phyloP scores from a whole-genome alignment of 2,888 invertebrate species.

The Latrodectus hesperus region DNA sequence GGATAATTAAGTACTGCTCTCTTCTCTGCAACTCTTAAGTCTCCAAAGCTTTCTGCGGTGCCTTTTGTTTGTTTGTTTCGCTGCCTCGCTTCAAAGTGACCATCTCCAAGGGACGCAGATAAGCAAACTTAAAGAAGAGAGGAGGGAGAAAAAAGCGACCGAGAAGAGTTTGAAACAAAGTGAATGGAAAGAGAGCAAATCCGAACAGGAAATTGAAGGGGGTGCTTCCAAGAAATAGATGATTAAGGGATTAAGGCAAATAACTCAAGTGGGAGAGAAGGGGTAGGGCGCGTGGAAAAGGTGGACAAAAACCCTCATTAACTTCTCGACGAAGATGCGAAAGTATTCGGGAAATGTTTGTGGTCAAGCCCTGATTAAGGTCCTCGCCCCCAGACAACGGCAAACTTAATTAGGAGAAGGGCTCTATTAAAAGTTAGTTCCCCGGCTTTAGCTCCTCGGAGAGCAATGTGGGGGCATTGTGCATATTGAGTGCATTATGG shows the following conservation, averaged over 20 bases:
- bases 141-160: neutral
- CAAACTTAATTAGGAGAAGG: constrained; percentile 65
- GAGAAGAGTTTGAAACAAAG: constrained; percentile 40
- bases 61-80: neutral
- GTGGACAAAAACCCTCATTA: constrained; percentile 66
- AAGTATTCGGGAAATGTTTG: constrained; percentile 68
- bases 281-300: constrained; percentile 15
- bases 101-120: constrained; percentile 15
- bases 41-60: neutral
- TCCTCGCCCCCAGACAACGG: constrained; percentile 63
- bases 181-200: constrained; percentile 34
- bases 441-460: constrained; percentile 14
- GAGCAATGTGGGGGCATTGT: constrained; percentile 21
- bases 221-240: constrained; percentile 53
- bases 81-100: neutral
- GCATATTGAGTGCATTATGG: constrained; percentile 37
- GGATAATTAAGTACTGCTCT: neutral
- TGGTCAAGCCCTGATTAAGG: constrained; percentile 68
- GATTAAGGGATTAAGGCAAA: constrained; percentile 68
- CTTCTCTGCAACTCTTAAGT: neutral
- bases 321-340: constrained; percentile 44
- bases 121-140: constrained; percentile 28
- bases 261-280: constrained; percentile 32
- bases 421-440: constrained; percentile 65
- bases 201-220: constrained; percentile 67